Evolutionary conservation across 2,888 invertebrate genomes (phyloP), one percentile per base, ranked within the genome.

Genomic region (Drepanosiphum platanoidis): DNA sequence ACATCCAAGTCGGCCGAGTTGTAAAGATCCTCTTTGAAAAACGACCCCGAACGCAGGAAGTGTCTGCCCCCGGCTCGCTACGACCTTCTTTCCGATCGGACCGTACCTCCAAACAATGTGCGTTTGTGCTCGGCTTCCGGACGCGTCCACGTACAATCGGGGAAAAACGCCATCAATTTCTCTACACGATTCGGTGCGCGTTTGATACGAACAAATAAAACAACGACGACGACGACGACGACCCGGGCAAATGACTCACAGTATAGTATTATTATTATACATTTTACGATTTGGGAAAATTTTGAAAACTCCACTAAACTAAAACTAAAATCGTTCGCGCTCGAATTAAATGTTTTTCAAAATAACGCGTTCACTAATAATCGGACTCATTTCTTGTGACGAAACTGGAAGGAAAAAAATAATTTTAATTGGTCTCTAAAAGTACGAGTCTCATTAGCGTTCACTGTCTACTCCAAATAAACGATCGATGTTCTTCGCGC

Each of bases 21-120:
- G 75, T 68, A 75, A 84, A 36, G 84, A 68, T 68, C 68, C 68
- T n/a, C 68, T 68, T 75, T 84, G 84, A 84, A 77, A 84, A 84
- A 84, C 52, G 84, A 77, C 75, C 75, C 66, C 46, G 0, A 18
- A 15, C n/a, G 18, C 84, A 42, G 84, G 84, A 84, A 84, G 36
- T 22, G 66, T 36, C 66, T 66, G 27, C 34, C 74, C 82, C 84
- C 22, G n/a, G n/a, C n/a, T 68, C 52, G 52, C 34, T 61, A 36
- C 71, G 84, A 34, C 22, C 66, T 64, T 46, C 46, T 32, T 83
- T 68, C 75, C 83, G 74, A 75, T 75, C 64, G 22, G 83, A 75
- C 46, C 5, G 68, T 84, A 39, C 75, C 75, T 30, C 75, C 75
- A 30, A 84, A 84, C 66, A 74, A 84, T 66, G 75, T 11, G 82